These are phyloP conservation scores for Crenuchus spilurus DNA, from an alignment of 2,797 vertebrate genomes.

Conservation along the genomic window DNA sequence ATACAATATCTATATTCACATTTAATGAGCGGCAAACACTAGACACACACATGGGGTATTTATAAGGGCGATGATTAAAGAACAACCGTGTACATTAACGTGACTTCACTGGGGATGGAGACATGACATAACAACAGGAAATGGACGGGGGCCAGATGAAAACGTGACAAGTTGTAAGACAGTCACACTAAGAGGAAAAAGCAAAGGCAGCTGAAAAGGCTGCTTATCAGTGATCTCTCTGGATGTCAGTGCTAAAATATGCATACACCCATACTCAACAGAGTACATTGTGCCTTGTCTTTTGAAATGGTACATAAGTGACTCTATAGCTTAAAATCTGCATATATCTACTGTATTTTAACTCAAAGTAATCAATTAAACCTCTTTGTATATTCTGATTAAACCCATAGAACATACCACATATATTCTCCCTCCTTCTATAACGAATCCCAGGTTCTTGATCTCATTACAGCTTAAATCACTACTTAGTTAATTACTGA, in stretches of 20 bases:
- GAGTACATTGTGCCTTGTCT: slow-evolving; percentile 8
- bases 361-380: neutral
- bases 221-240: slow-evolving; percentile 10
- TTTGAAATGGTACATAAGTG: neutral
- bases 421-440: neutral
- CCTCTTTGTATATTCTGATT: neutral
- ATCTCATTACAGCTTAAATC: no score
- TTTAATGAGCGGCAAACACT: no score
- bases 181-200: neutral
- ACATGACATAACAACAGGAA: no score
- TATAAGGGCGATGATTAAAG: no score
- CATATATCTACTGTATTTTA: neutral
- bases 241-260: neutral
- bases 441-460: no score
- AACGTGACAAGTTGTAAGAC: no score
- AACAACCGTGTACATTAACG: no score
- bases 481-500: slow-evolving; percentile 1
- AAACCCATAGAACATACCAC: neutral
- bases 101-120: no score
- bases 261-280: neutral
- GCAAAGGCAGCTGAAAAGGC: neutral
- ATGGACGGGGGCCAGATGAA: no score
- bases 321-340: neutral
- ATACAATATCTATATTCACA: no score
- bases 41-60: no score